Evolutionary conservation across 2,888 invertebrate species (phyloP).

Genomic region (Campoletis raptor): DNA sequence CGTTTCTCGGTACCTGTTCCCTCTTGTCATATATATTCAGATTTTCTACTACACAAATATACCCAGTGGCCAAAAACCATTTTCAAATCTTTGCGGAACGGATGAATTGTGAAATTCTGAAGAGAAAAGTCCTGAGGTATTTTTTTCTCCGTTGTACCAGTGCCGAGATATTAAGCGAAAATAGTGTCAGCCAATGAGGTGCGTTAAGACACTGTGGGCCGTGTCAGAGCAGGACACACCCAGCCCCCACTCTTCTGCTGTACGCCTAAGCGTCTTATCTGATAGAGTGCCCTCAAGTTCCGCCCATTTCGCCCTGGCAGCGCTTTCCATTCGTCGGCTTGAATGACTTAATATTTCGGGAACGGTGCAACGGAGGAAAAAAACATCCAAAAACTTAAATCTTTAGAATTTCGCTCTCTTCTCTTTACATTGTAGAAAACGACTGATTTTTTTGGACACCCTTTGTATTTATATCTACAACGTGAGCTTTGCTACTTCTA

Average conservation of each 20-base stretch:
- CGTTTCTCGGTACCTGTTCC: conserved; percentile 37
- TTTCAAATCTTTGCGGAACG: not conserved
- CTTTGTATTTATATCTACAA: not conserved
- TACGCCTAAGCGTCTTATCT: not conserved
- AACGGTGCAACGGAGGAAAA: not conserved
- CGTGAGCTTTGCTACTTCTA: conserved; percentile 2
- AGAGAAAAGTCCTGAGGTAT: not conserved
- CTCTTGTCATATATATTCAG: conserved; percentile 6
- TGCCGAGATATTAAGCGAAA: not conserved
- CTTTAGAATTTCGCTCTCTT: not conserved
- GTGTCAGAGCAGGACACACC: not conserved
- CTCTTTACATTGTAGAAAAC: not conserved
- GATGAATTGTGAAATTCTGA: not conserved
- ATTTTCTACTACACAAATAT: not conserved
- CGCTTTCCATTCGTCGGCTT: not conserved
- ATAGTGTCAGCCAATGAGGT: not conserved
- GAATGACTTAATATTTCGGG: not conserved
- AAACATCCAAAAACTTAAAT: not conserved
- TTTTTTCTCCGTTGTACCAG: not conserved
- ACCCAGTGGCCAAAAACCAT: not conserved
- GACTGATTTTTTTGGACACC: not conserved
- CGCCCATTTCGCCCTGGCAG: not conserved
- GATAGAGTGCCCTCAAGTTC: not conserved
- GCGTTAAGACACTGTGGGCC: not conserved
- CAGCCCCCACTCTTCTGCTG: not conserved